Base-by-base conservation (phyloP, 92 coral and sea anemone genomes). In the Scolanthus callimorphus region DNA sequence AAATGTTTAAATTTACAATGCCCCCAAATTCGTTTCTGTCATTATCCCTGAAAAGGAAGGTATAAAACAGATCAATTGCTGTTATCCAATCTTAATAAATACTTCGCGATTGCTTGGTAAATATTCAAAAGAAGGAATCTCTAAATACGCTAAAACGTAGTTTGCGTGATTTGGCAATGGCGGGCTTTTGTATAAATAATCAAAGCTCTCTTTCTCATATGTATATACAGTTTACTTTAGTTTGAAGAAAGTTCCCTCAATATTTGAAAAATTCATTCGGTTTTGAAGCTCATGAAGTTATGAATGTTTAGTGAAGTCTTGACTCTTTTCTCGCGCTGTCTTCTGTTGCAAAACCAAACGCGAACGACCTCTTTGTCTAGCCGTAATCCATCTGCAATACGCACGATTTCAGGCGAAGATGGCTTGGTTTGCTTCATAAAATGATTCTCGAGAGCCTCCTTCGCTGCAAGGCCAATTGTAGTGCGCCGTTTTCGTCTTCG, bases 261-360 rank as follows among this genome's bases (percentile, higher is more conserved):
- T n/a, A n/a, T n/a, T n/a, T n/a, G n/a, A n/a, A n/a, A n/a, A n/a
- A n/a, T 59, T 74, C 51, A 75, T 64, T 78, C 85, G 39, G 63
- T 65, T 41, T 80, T 71, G 45, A 45, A 71, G 8, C 74, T 44
- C 71, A 87, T 59, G 63, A 87, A 87, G 28, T 88, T 88, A 28
- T 87, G 96, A 25, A 87, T 71, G 29, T 80, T 82, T 28, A 87
- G 38, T 21, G 96, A 87, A 8, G 90, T 87, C 65, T 83, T 87
- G 17, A 94, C 99, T 56, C 99, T 53, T 62, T 94, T 94, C 52
- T 94, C 99, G 2, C 99, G 77, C 53, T 94, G 99, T 44, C 99
- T 62, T n/a, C 99, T 72, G 57, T 94, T 94, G 47, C 99, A 94
- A 73, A 94, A 94, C 99, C 99, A 94, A 0, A 94, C 99, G 2